Conservation (phyloP, 2,797 vertebrate species). For the Trematomus bernacchii region DNA sequence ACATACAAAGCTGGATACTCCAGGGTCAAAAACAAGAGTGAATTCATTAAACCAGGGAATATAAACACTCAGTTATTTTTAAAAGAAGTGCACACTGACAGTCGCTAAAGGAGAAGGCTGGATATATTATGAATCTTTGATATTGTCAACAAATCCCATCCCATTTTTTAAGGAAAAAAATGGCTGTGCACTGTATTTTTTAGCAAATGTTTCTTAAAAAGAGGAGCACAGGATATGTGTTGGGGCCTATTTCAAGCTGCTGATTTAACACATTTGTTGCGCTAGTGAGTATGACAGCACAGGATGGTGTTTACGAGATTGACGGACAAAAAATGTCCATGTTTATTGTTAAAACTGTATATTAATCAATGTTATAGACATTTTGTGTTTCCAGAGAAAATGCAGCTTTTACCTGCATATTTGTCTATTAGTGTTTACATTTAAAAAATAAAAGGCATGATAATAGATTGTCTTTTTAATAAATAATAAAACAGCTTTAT, state of each 20-base stretch:
- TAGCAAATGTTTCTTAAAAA: background rate
- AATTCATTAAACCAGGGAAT: slow-evolving; percentile 9
- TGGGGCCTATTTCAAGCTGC: background rate
- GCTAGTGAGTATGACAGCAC: background rate
- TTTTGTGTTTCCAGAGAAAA: background rate
- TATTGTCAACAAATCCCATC: background rate
- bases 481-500: background rate
- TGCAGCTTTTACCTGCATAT: background rate
- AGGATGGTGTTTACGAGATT: background rate
- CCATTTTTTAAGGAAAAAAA: background rate
- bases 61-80: slow-evolving; percentile 9
- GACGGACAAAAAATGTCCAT: background rate
- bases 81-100: background rate
- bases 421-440: background rate
- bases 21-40: slow-evolving; percentile 12
- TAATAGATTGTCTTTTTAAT: slow-evolving; percentile 5
- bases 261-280: background rate
- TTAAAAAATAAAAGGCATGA: background rate
- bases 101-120: background rate
- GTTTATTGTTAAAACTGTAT: background rate
- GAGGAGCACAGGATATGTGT: background rate
- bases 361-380: background rate
- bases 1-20: slow-evolving; percentile 14
- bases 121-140: background rate
- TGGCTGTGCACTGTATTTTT: background rate